Evolutionary conservation across 2,113 vertebrate species (phyloP).

Genomic region (Rhadina sibilatrix): DNA sequence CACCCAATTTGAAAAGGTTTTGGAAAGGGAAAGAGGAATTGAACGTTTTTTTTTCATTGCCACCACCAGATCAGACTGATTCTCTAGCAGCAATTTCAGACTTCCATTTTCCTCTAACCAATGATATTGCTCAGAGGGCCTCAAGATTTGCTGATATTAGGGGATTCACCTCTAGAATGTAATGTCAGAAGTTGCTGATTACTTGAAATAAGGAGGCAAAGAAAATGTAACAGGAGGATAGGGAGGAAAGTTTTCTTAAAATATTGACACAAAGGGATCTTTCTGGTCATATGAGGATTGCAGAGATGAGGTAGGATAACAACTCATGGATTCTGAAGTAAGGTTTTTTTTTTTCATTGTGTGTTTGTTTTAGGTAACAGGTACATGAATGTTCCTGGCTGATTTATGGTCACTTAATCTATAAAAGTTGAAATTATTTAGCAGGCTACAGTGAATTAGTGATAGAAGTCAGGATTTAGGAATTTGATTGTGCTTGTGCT

Average conservation of each 20-base stretch:
- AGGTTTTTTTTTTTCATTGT: accelerated
- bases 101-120: not conserved
- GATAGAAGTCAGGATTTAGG: not conserved
- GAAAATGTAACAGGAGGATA: not conserved
- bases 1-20: not conserved
- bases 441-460: not conserved
- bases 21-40: not conserved
- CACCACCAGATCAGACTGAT: not conserved
- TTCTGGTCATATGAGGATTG: not conserved
- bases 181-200: not conserved
- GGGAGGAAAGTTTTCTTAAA: not conserved
- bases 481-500: not conserved
- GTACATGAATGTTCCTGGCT: not conserved
- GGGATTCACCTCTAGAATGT: not conserved
- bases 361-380: not conserved
- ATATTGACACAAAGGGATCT: not conserved
- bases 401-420: not conserved
- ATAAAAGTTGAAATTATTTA: not conserved
- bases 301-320: not conserved
- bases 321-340: not conserved
- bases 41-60: not conserved
- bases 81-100: not conserved
- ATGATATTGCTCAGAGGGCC: not conserved
- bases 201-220: not conserved
- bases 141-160: not conserved